Percentiles rank a stretch among this genome's conserved stretches.
phyloP scores from a whole-genome alignment of 2,888 invertebrate species.

The Syrphus vitripennis region DNA sequence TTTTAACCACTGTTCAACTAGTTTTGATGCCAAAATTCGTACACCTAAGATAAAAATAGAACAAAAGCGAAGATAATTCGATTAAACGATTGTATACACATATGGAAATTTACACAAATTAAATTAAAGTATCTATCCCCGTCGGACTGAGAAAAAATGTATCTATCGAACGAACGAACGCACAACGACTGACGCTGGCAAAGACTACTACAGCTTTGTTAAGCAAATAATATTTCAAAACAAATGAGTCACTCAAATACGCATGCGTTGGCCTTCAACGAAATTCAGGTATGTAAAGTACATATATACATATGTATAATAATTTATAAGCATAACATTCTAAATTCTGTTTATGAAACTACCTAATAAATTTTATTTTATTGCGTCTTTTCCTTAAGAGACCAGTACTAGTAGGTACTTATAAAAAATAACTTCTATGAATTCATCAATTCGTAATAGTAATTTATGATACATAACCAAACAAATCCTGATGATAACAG shows the following conservation, averaged over 20 bases:
- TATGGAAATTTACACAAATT: neutral
- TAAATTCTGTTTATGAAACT: neutral
- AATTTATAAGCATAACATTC: too few species aligned
- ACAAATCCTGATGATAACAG: too few species aligned
- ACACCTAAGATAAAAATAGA: conserved; percentile 85
- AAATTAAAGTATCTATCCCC: neutral
- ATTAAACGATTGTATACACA: neutral
- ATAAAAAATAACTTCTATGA: too few species aligned
- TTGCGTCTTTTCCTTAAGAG: too few species aligned
- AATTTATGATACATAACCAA: too few species aligned
- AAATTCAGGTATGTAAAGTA: neutral
- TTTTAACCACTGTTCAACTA: conserved; percentile 95
- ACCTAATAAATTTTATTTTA: neutral
- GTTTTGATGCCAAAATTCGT: conserved; percentile 88
- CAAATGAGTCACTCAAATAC: neutral
- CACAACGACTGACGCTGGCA: conserved; percentile 24
- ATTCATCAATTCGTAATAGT: too few species aligned
- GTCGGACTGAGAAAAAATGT: neutral
- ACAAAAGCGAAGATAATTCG: conserved; percentile 75
- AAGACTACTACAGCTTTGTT: neutral
- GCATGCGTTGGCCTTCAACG: conserved; percentile 16
- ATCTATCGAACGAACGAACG: conserved; percentile 27
- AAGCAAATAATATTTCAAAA: neutral
- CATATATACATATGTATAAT: too few species aligned
- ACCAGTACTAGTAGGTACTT: too few species aligned